These are phyloP conservation scores for Melitaea athalia DNA, from an alignment of 2,888 invertebrate species.

Conservation along the genomic window DNA sequence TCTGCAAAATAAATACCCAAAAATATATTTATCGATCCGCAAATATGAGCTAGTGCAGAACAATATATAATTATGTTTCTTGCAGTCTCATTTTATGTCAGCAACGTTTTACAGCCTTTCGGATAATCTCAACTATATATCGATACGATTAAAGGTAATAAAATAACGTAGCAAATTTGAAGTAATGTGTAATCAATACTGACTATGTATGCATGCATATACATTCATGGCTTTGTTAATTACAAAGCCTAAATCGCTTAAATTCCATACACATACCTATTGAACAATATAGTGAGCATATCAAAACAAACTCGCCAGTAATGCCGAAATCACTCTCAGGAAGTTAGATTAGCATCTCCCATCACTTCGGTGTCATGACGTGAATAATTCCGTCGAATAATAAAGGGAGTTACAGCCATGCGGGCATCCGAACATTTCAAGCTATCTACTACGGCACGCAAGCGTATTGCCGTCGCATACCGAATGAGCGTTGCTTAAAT, in stretches of 20 bases:
- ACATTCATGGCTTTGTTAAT: not conserved
- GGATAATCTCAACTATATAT: too few species aligned
- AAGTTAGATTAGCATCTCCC: conserved; percentile 70
- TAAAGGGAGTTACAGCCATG: conserved; percentile 61
- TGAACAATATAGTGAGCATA: not conserved
- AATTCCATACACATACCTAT: not conserved
- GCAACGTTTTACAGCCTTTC: too few species aligned
- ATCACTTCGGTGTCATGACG: conserved; percentile 55
- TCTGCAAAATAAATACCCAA: too few species aligned
- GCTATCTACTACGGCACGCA: conserved; percentile 71
- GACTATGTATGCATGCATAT: too few species aligned
- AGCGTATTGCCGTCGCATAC: conserved; percentile 53
- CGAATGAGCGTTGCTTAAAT: conserved; percentile 22
- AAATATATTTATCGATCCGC: too few species aligned
- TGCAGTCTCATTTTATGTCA: too few species aligned
- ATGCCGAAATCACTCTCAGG: conserved; percentile 54
- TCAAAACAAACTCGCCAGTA: conserved; percentile 37
- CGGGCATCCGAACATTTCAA: conserved; percentile 58
- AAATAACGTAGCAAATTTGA: not conserved
- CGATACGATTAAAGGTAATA: too few species aligned
- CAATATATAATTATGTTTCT: too few species aligned
- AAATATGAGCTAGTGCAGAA: too few species aligned
- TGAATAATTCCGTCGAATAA: conserved; percentile 71
- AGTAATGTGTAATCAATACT: not conserved
- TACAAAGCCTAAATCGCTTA: not conserved